Conservation (phyloP, 1,140 invertebrate species). For the Belonocnema kinseyi region DNA sequence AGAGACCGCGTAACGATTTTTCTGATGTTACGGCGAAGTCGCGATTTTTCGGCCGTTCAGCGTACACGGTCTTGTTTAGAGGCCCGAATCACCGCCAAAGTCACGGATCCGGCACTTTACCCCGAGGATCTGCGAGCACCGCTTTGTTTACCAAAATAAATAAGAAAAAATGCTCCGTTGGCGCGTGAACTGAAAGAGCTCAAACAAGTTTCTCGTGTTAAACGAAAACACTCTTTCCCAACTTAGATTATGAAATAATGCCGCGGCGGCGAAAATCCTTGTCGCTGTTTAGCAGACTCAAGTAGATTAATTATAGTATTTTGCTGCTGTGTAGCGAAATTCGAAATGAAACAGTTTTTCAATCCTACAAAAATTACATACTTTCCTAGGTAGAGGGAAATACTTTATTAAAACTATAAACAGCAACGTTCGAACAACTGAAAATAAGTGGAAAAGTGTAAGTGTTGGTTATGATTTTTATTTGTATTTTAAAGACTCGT, state of each 20-base stretch:
- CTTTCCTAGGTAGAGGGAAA: conserved; percentile 4
- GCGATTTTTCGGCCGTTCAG: conserved; percentile 24
- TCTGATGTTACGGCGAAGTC: neutral
- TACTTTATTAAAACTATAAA: conserved; percentile 16
- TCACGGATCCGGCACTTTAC: conserved; percentile 10
- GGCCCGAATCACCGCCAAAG: conserved; percentile 22
- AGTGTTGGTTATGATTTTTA: no score
- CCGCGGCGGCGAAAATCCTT: conserved; percentile 21
- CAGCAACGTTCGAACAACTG: conserved; percentile 4
- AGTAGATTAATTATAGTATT: conserved; percentile 29
- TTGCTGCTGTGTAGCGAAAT: conserved; percentile 31
- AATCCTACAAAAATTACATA: conserved; percentile 24
- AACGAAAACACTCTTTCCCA: conserved; percentile 24
- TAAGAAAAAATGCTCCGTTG: conserved; percentile 1
- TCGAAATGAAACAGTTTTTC: conserved; percentile 26
- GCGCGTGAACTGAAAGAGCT: conserved; percentile 30
- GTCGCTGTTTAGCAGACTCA: conserved; percentile 26
- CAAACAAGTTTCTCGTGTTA: conserved; percentile 24
- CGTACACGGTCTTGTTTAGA: conserved; percentile 30
- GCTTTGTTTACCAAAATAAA: conserved; percentile 15
- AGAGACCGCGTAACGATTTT: conserved; percentile 30
- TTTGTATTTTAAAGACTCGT: no score
- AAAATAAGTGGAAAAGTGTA: neutral
- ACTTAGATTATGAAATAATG: conserved; percentile 30
- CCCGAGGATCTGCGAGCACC: conserved; percentile 18